Percentiles rank a stretch among this genome's conserved stretches.
Evolutionary conservation across 2,113 vertebrate genomes (phyloP).

Genomic region (Ellobius talpinus): DNA sequence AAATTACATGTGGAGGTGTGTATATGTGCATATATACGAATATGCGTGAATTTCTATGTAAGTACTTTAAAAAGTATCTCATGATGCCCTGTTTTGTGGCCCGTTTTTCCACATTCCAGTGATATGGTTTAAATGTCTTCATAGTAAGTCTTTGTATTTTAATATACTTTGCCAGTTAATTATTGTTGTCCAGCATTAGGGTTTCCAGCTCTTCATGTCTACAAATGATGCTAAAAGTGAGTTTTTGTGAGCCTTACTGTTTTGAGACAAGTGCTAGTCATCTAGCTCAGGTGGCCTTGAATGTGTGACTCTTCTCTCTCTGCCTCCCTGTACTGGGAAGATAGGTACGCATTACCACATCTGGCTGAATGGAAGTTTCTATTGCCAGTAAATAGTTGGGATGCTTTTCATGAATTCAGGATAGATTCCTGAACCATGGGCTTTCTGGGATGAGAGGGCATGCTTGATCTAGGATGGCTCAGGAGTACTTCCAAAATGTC

Average conservation of each 20-base stretch:
- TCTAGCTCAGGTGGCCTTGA: not conserved
- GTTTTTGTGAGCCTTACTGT: not conserved
- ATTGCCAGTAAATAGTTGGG: constrained; percentile 40
- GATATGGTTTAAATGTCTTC: constrained; percentile 10
- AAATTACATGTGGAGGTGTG: not conserved
- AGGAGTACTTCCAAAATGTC: not conserved
- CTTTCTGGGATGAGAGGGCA: constrained; percentile 16
- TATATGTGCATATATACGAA: not conserved
- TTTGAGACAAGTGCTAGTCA: not conserved
- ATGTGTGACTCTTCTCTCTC: not conserved
- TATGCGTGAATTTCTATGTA: not conserved
- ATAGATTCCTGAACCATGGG: constrained; percentile 10
- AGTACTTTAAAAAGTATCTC: constrained; percentile 1
- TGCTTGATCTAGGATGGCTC: not conserved
- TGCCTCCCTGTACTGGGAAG: not conserved
- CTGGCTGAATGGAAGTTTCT: constrained; percentile 40
- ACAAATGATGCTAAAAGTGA: constrained; percentile 10
- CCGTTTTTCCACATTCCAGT: not conserved
- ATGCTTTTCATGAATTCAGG: constrained; percentile 40
- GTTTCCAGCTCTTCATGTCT: constrained; percentile 23
- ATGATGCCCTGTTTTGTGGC: not conserved
- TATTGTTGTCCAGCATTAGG: not conserved
- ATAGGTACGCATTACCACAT: not conserved
- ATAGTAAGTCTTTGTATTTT: not conserved
- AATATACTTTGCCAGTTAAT: constrained; percentile 42